Evolutionary conservation across 2,888 invertebrate species (phyloP), one percentile per base, ranked within the genome.

Genomic region (Sarcophaga carnaria): DNA sequence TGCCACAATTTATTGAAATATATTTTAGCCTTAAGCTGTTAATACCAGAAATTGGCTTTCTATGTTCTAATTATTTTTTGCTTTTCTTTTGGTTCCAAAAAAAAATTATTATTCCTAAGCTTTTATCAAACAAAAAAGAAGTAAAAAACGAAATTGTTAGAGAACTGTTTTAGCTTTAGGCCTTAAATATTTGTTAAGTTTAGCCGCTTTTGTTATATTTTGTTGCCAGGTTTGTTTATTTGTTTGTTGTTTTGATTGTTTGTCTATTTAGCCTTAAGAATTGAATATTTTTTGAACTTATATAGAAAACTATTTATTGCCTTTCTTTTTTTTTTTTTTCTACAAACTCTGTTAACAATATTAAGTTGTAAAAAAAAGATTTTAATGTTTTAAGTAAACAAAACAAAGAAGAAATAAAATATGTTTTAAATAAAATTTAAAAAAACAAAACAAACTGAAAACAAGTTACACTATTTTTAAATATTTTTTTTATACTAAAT

Each of bases 141-240:
- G 6, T 37, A 37, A 37, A 37, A 10, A 37, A 37, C 10, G 10
- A 67, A 67, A 47, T 69, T 49, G 6, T 69, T 47, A 69, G 17
- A 54, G 22, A 62, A 69, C 47, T 69, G 69, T 69, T 69, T 69
- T 49, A 69, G 47, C 22, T 47, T 47, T 49, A 69, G 14, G 69
- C 47, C 6, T 69, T 67, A 37, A 37, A 8, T 37, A 54, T 17
- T 54, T 54, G 17, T 54, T 54, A 17, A 54, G 17, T 54, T 14
- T 49, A 49, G 14, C 11, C 49, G 49, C 49, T 49, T 14, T 54
- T 54, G 54, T 54, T 54, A 54, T 54, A 17, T 17, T 54, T 54
- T 12, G 17, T 54, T 54, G 5, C 14, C 3, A 54, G 17, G 17
- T 54, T 37, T 37, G 37, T 37, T 37, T 37, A 37, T 37, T 37